phyloP scores from a whole-genome alignment of 1,140 invertebrate species.

The Leptinotarsa texana region DNA sequence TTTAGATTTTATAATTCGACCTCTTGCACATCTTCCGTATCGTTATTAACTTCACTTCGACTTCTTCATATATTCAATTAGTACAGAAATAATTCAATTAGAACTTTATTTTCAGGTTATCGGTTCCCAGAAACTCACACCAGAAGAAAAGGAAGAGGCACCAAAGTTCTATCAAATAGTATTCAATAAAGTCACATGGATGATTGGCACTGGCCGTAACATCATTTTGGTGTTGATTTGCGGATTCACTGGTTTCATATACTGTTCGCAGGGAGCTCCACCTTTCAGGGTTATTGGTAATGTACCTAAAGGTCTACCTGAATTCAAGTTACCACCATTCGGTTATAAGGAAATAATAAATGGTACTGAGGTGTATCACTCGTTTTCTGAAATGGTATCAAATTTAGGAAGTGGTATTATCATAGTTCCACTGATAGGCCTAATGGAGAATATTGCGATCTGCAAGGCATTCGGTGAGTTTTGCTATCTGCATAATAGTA shows the following conservation, averaged over 20 bases:
- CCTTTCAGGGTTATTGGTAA: slow-evolving; percentile 69
- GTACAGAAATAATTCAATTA: too few relatives aligned
- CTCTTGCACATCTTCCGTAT: too few relatives aligned
- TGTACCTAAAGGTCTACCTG: slow-evolving; percentile 72
- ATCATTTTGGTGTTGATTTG: slow-evolving; percentile 75
- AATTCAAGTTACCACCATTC: slow-evolving; percentile 68
- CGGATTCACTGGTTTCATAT: slow-evolving; percentile 62
- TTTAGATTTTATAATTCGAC: too few relatives aligned
- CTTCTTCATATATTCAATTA: too few relatives aligned
- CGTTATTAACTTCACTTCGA: too few relatives aligned
- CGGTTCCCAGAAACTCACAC: slow-evolving; percentile 61
- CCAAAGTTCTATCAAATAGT: slow-evolving; percentile 57
- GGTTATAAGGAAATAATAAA: slow-evolving; percentile 61
- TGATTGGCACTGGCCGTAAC: slow-evolving; percentile 74
- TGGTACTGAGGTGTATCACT: slow-evolving; percentile 57
- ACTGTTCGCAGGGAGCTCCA: slow-evolving; percentile 40
- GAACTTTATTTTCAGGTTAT: slow-evolving; percentile 59
- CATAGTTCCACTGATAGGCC: slow-evolving; percentile 76
- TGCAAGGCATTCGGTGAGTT: slow-evolving; percentile 79
- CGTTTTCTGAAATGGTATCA: slow-evolving; percentile 72
- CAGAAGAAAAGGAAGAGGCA: slow-evolving; percentile 58
- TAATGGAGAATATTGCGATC: slow-evolving; percentile 83
- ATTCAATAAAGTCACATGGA: slow-evolving; percentile 64
- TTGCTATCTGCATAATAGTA: not conserved
- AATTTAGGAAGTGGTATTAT: slow-evolving; percentile 76